Conservation (phyloP, 2,888 invertebrate genomes). For the Marronus borbonicus region DNA sequence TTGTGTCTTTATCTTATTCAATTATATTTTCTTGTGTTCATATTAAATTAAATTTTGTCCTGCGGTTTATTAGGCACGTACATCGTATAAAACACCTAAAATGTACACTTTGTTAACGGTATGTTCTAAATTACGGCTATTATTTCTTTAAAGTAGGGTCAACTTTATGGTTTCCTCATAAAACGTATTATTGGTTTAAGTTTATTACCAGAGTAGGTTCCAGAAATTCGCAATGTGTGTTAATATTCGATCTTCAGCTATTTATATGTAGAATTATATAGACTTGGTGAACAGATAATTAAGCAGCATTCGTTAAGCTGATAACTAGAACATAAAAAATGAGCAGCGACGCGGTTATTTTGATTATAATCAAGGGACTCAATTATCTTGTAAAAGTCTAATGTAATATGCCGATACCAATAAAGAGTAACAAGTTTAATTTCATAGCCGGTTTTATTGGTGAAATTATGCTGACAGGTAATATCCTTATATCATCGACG, state of each 20-base stretch:
- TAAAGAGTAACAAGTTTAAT: too few relatives aligned
- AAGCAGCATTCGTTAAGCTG: too few relatives aligned
- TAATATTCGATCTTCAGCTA: neutral
- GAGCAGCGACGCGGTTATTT: too few relatives aligned
- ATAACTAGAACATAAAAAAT: too few relatives aligned
- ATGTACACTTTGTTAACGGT: conserved; percentile 40
- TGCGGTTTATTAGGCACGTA: conserved; percentile 43
- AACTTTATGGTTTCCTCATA: conserved; percentile 18
- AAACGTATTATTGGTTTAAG: conserved; percentile 18
- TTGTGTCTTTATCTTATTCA: neutral
- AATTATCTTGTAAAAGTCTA: too few relatives aligned
- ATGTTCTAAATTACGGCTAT: conserved; percentile 34
- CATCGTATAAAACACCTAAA: conserved; percentile 20
- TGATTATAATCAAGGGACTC: too few relatives aligned
- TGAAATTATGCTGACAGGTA: too few relatives aligned
- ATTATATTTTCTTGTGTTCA: conserved; percentile 25
- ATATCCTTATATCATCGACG: too few relatives aligned
- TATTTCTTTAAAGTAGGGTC: conserved; percentile 26
- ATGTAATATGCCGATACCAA: too few relatives aligned
- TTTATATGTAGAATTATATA: neutral
- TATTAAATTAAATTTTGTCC: conserved; percentile 43
- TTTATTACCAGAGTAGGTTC: neutral
- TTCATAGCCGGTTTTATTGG: too few relatives aligned
- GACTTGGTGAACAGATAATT: too few relatives aligned
- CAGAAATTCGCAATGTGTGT: neutral